Base-by-base conservation (phyloP, 1,140 invertebrate species). In the Heliconius melpomene region DNA sequence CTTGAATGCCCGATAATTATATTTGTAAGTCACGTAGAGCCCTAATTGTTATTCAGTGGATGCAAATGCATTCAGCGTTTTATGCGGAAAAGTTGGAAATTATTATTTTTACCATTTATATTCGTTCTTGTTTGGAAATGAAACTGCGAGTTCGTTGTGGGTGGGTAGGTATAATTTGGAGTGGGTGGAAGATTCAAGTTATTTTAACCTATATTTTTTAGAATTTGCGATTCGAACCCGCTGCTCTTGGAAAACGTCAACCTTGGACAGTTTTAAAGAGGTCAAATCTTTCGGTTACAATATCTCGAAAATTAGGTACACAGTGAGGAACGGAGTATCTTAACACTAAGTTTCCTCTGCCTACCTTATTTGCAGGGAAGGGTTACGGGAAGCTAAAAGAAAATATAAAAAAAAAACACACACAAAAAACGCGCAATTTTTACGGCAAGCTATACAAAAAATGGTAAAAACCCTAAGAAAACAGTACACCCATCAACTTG, bases 51-150 rank as follows among this genome's bases (percentile, higher is more conserved):
- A 75, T 75, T 78, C 77, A 78, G 74, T 78, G 38, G 78, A 81
- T 81, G 80, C 80, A 81, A 81, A 81, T 78, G 73, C 77, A 81
- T 81, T 75, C 80, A 40, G 40, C 57, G 60, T 77, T 78, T 75
- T 75, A 75, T 74, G 72, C 54, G 40, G 72, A 40, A 78, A 81
- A 81, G 38, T 79, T 74, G 29, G 40, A 72, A 38, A 73, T 75
- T 75, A 60, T 75, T 60, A 32, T 75, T 66, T 75, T 40, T 75
- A 66, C 74, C 29, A 38, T 75, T 66, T 66, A 66, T 66, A 66
- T 66, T 29, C 60, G 60, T 66, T 29, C 11, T 29, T 66, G 13
- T 66, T 66, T 66, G 60, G 29, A 66, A 66, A 66, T 60, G 54
- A 60, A 23, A 60, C 54, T 23, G 40, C 40, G 57, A 66, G 23